phyloP scores from a whole-genome alignment of 2,113 vertebrate genomes.

The Dunckerocampus dactyliophorus region DNA sequence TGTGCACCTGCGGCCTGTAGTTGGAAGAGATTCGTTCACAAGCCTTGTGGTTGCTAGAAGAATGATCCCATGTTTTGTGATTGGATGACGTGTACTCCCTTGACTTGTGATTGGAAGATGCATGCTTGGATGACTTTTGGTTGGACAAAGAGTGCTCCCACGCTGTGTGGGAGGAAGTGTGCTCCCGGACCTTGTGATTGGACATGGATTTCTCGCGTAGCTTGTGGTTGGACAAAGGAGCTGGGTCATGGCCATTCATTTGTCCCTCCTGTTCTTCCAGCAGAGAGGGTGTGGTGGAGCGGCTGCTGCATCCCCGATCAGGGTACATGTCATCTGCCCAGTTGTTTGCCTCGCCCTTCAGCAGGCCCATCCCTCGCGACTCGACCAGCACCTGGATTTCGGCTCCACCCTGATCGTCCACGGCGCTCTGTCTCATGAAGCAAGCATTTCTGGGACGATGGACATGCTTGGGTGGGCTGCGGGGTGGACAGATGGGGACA shows the following conservation, averaged over 20 bases:
- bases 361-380: conserved; percentile 71
- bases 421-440: conserved; percentile 86
- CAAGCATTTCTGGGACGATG: conserved; percentile 82
- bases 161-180: conserved; percentile 58
- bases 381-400: conserved; percentile 96
- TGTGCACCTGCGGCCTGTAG: conserved; percentile 74
- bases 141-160: conserved; percentile 72
- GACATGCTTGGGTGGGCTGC: conserved; percentile 71
- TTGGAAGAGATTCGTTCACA: conserved; percentile 70
- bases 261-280: conserved; percentile 85
- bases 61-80: conserved; percentile 74
- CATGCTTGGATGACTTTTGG: conserved; percentile 72
- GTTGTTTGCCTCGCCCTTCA: conserved; percentile 75
- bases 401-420: conserved; percentile 83
- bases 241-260: conserved; percentile 79
- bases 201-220: conserved; percentile 73
- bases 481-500: conserved; percentile 80
- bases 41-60: conserved; percentile 71
- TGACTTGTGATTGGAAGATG: conserved; percentile 71
- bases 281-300: conserved; percentile 67
- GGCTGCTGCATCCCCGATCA: conserved; percentile 71
- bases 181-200: conserved; percentile 84
- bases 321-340: conserved; percentile 83
- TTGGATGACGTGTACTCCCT: conserved; percentile 73
- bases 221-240: conserved; percentile 83